phyloP scores from a whole-genome alignment of 2,888 invertebrate genomes.

The Melipona bicolor region DNA sequence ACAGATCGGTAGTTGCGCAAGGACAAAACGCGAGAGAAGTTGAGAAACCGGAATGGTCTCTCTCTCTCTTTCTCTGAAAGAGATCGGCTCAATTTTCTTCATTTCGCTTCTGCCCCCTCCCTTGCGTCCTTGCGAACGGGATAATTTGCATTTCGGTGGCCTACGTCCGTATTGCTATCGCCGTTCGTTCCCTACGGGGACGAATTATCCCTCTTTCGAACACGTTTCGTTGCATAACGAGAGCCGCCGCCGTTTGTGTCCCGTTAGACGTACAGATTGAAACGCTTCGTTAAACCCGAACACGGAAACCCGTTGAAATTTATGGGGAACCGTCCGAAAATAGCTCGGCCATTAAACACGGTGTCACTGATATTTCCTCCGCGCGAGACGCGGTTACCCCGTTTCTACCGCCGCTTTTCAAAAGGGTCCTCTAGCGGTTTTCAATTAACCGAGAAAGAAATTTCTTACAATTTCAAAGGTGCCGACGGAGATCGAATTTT shows the following conservation, averaged over 20 bases:
- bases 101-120: slow-evolving; percentile 54
- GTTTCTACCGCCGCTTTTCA: neutral
- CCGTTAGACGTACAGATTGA: slow-evolving; percentile 62
- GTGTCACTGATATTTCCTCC: neutral
- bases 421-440: neutral
- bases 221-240: slow-evolving; percentile 72
- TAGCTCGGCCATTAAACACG: neutral
- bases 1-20: slow-evolving; percentile 49
- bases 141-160: slow-evolving; percentile 76
- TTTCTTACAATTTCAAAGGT: no score
- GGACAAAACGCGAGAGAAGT: slow-evolving; percentile 31
- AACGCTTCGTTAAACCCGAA: slow-evolving; percentile 46
- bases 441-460: no score
- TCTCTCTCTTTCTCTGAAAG: neutral
- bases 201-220: slow-evolving; percentile 73
- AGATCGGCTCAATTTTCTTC: slow-evolving; percentile 63
- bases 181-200: slow-evolving; percentile 66
- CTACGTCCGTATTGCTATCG: slow-evolving; percentile 60
- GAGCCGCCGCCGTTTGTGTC: slow-evolving; percentile 46
- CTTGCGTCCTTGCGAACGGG: slow-evolving; percentile 68
- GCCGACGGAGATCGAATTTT: no score
- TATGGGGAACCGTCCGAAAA: slow-evolving; percentile 14
- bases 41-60: slow-evolving; percentile 45
- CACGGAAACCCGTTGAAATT: neutral
- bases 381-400: neutral